Base-by-base conservation (phyloP, 1,140 invertebrate genomes). In the Hycleus cichorii region DNA sequence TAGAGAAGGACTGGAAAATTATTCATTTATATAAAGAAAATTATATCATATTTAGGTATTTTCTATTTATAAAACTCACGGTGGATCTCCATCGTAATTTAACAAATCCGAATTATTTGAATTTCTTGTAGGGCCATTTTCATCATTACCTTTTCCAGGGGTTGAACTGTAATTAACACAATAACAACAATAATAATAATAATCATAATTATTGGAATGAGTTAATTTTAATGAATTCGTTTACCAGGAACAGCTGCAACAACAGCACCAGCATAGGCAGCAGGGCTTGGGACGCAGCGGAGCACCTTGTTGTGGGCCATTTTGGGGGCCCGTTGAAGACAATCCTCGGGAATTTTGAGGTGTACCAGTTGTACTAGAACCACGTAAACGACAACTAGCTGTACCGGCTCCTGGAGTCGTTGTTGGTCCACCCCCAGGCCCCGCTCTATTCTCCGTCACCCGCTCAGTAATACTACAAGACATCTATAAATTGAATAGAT, bases 1-100 rank as follows among this genome's bases (percentile, higher is more conserved):
- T 70, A 95, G 78, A 59, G 87, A 85, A 64, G 91, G 88, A 68
- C 92, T 94, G 78, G 46, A 83, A 86, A 57, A 43, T 18, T 1
- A 18, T 32, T 32, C 1, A 32, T 32, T 32, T 32, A 32, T 32
- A 55, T 52, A 47, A 49, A 25, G n/a, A 43, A 32, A 55, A 47
- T 62, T 57, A 66, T 24, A 46, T n/a, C 9, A 42, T 10, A 42
- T 7, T 7, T n/a, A 42, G 4, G 2, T n/a, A 9, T 42, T 42
- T 42, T 42, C 4, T 42, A 42, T 7, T 8, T 42, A 11, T 8
- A 42, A n/a, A 59, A 82, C 83, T 84, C 75, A 85, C 83, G 82
- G 80, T 70, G 78, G 78, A 72, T 83, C 81, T 62, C 78, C 80
- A 71, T 83, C 82, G 65, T 76, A 72, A 62, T 78, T 74, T 61